Conservation (phyloP, 2,888 invertebrate species). For the Morpho deidamia region DNA sequence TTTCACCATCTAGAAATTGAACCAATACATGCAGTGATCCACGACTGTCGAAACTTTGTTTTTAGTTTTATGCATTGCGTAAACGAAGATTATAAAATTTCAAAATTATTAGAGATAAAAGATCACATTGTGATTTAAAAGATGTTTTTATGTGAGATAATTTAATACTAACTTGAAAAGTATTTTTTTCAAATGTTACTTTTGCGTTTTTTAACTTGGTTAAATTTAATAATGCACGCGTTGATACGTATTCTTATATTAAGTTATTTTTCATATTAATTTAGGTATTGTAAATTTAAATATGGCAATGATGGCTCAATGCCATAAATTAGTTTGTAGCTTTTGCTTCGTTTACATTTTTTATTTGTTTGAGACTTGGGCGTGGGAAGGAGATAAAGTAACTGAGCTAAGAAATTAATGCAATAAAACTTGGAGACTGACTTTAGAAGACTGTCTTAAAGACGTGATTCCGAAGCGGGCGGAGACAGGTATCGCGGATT, state of each 20-base stretch:
- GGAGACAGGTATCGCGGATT: constrained; percentile 24
- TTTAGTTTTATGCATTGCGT: constrained; percentile 24
- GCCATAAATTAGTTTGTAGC: constrained; percentile 32
- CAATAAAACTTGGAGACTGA: constrained; percentile 77
- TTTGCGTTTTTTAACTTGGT: constrained; percentile 67
- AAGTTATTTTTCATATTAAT: constrained; percentile 60
- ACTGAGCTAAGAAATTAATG: constrained; percentile 65
- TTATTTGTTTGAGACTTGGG: constrained; percentile 40
- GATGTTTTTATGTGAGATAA: constrained; percentile 69
- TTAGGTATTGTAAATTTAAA: constrained; percentile 44
- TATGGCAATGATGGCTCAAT: constrained; percentile 19
- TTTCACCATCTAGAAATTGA: not conserved
- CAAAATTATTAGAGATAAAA: constrained; percentile 50
- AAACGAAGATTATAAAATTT: constrained; percentile 41
- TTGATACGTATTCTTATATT: constrained; percentile 55
- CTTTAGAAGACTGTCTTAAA: constrained; percentile 76
- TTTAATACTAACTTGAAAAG: constrained; percentile 68
- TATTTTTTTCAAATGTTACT: constrained; percentile 73
- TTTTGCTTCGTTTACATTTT: constrained; percentile 39
- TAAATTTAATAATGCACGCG: constrained; percentile 49
- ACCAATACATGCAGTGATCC: not conserved
- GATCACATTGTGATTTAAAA: constrained; percentile 75
- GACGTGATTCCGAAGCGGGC: constrained; percentile 42
- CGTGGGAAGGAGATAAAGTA: constrained; percentile 44
- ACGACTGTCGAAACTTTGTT: constrained; percentile 4